Percentiles rank a stretch among this genome's conserved stretches.
phyloP scores from a whole-genome alignment of 1,140 invertebrate genomes.

The Drosophila pectinifera region DNA sequence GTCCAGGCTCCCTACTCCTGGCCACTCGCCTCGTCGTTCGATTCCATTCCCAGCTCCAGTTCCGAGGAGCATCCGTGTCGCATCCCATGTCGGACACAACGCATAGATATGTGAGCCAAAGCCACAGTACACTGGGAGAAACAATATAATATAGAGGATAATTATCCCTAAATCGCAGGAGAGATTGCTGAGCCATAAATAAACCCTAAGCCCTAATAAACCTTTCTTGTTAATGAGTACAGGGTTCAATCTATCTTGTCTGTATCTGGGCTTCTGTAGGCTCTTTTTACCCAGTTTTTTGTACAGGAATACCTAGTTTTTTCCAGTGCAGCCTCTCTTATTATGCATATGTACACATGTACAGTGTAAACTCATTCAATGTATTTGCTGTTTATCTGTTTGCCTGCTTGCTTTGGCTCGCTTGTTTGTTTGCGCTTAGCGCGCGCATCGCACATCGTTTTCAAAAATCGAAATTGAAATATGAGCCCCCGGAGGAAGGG shows the following conservation, averaged over 20 bases:
- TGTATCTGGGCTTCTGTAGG: no score
- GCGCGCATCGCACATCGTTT: constrained; percentile 67
- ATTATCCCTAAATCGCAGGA: no score
- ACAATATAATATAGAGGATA: not conserved
- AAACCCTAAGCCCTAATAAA: not conserved
- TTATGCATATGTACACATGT: constrained; percentile 34
- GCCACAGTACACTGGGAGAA: constrained; percentile 8
- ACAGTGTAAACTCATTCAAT: constrained; percentile 55
- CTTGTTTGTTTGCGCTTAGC: constrained; percentile 68
- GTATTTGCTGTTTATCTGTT: constrained; percentile 71
- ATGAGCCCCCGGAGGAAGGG: constrained; percentile 56
- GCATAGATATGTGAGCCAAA: constrained; percentile 43
- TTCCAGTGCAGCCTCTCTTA: constrained; percentile 26
- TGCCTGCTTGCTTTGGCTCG: constrained; percentile 58
- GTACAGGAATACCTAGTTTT: not conserved
- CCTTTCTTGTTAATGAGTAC: no score
- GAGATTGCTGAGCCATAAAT: not conserved
- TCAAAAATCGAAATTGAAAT: constrained; percentile 83
- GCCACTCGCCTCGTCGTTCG: constrained; percentile 20
- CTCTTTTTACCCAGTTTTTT: not conserved
- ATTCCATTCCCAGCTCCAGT: constrained; percentile 48
- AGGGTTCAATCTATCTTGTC: not conserved
- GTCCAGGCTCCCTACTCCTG: not conserved
- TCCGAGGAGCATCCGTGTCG: constrained; percentile 56
- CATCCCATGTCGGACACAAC: constrained; percentile 54